A percentile compares a stretch with the other conserved stretches of the same genome.
phyloP scores from a whole-genome alignment of 2,797 vertebrate genomes.

The Danio choprae region DNA sequence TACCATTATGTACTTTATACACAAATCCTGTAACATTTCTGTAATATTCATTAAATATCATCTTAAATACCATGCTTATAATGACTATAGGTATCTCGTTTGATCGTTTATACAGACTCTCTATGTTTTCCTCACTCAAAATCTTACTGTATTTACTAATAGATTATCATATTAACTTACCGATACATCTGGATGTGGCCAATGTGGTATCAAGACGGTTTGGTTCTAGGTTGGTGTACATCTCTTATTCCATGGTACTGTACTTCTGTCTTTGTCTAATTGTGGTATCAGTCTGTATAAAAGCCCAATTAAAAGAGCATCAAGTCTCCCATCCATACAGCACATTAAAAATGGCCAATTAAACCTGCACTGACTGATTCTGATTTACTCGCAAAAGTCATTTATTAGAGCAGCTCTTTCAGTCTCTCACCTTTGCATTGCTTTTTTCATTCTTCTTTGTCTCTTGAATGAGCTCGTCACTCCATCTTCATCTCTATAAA shows the following conservation, averaged over 20 bases:
- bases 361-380: conserved; percentile 20
- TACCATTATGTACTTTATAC: too few relatives aligned
- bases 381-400: conserved; percentile 20
- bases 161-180: background rate
- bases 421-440: background rate
- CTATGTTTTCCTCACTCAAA: too few relatives aligned
- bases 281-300: conserved; percentile 1
- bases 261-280: background rate
- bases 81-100: background rate
- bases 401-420: conserved; percentile 18
- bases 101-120: too few relatives aligned
- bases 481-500: conserved; percentile 6
- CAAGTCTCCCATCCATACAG: conserved; percentile 33
- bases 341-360: conserved; percentile 29
- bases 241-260: background rate
- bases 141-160: background rate
- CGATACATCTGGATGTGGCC: too few relatives aligned
- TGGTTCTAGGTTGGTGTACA: too few relatives aligned
- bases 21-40: background rate
- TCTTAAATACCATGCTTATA: background rate
- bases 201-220: background rate
- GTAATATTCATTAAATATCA: background rate
- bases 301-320: conserved; percentile 34
- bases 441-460: conserved; percentile 4
- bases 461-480: background rate